Base-by-base conservation (phyloP, 2,888 invertebrate genomes). In the Lochmaea capreae region DNA sequence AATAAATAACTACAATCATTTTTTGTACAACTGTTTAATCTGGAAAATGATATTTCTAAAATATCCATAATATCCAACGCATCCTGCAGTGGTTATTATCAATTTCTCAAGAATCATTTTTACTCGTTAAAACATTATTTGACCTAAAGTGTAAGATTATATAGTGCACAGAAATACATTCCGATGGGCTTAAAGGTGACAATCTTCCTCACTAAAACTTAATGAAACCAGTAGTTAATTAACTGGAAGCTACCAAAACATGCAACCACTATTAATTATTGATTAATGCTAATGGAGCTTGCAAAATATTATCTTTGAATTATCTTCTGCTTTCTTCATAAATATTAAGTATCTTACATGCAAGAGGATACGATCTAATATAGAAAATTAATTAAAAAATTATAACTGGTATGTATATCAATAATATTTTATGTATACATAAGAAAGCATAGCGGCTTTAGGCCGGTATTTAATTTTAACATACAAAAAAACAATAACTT, bases 191-290 rank as follows among this genome's bases (percentile, higher is more conserved):
- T 46, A 46, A 26, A 33, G n/a, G 18, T 16, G n/a, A 26, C 26
- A 49, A n/a, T 42, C 33, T 71, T 46, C 65, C 43, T 3, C 42
- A 65, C 72, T 59, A 71, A 69, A 72, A 69, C 67, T 76, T 78
- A 79, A 80, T 79, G 79, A 79, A 80, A 78, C 77, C 78, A 73
- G 78, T 80, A 80, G 81, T 80, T 80, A 80, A 81, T 81, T 81
- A 77, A 70, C 71, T 72, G 76, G 79, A 63, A 77, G 79, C 77
- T 77, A 76, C 78, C 67, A 77, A 78, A 79, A 79, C 82, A 81
- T 80, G 81, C 81, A 82, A 80, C 77, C 77, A 74, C 79, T 82
- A 81, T 82, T 82, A 82, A 82, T 82, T 82, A 82, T 81, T 82
- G 82, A 82, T 82, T 81, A 79, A 81, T 81, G 81, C 78, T 82